phyloP scores from a whole-genome alignment of 2,113 vertebrate genomes.

The Pithys albifrons region DNA sequence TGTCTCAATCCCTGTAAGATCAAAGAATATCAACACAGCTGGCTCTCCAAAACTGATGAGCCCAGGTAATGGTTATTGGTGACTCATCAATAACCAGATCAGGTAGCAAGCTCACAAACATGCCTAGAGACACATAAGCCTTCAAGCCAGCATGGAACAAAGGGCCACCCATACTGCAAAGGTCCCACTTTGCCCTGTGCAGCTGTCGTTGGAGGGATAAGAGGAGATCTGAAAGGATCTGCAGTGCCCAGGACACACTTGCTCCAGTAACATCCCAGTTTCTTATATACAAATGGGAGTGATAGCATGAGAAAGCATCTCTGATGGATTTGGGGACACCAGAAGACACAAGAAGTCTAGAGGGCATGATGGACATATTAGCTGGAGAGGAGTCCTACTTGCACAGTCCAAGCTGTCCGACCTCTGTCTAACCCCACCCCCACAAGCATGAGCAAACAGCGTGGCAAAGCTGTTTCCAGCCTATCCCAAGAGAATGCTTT shows the following conservation, averaged over 20 bases:
- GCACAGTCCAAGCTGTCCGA: rapidly evolving
- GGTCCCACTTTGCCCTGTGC: neutral
- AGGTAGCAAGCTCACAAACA: neutral
- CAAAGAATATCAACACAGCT: neutral
- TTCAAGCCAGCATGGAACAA: neutral
- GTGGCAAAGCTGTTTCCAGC: neutral
- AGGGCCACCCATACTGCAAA: neutral
- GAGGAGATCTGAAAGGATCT: neutral
- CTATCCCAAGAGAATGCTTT: neutral
- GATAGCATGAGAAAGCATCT: neutral
- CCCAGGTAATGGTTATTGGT: neutral
- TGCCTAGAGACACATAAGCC: neutral
- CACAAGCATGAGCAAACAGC: neutral
- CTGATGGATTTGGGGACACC: neutral
- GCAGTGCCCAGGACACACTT: neutral
- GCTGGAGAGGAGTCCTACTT: neutral
- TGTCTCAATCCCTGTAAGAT: slow-evolving; percentile 87
- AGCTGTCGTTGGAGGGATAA: neutral
- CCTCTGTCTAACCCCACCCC: neutral
- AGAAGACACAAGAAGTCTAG: neutral
- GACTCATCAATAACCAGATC: neutral
- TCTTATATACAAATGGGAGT: neutral
- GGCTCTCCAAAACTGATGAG: neutral
- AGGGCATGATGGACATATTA: rapidly evolving
- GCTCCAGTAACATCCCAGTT: neutral